Evolutionary conservation across 2,797 vertebrate genomes (phyloP).

Genomic region (Sebastolobus altivelis): DNA sequence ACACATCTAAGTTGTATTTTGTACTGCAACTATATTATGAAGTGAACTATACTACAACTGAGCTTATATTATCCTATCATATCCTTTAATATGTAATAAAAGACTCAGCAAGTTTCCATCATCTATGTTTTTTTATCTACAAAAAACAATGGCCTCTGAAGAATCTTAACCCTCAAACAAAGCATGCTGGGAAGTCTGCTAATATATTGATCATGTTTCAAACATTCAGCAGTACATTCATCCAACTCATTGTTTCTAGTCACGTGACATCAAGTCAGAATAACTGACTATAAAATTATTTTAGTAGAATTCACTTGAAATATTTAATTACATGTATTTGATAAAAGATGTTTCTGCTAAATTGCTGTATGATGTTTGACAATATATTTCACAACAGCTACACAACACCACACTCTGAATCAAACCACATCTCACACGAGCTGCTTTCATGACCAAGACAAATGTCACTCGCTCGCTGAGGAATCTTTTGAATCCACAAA

Average conservation of each 20-base stretch:
- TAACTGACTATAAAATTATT: background rate
- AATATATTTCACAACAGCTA: background rate
- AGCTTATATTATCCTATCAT: too few relatives aligned
- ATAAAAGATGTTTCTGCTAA: background rate
- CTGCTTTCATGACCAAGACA: conserved; percentile 58
- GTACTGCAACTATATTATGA: too few relatives aligned
- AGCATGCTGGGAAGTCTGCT: background rate
- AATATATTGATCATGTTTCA: background rate
- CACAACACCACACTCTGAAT: conserved; percentile 19
- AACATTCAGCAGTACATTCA: background rate
- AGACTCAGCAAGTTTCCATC: background rate
- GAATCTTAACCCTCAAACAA: background rate
- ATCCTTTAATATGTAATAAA: background rate
- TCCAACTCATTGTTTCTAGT: background rate
- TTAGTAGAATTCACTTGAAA: background rate
- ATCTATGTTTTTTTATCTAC: background rate
- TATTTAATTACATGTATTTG: background rate
- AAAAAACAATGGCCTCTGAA: background rate
- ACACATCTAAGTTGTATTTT: too few relatives aligned
- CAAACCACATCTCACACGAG: conserved; percentile 54
- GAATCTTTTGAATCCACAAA: conserved; percentile 72
- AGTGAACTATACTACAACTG: too few relatives aligned
- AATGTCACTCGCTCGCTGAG: conserved; percentile 60
- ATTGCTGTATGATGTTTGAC: background rate
- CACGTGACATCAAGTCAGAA: background rate